These are phyloP conservation scores for Euzophera pinguis DNA, from an alignment of 2,888 invertebrate genomes.

Conservation along the genomic window DNA sequence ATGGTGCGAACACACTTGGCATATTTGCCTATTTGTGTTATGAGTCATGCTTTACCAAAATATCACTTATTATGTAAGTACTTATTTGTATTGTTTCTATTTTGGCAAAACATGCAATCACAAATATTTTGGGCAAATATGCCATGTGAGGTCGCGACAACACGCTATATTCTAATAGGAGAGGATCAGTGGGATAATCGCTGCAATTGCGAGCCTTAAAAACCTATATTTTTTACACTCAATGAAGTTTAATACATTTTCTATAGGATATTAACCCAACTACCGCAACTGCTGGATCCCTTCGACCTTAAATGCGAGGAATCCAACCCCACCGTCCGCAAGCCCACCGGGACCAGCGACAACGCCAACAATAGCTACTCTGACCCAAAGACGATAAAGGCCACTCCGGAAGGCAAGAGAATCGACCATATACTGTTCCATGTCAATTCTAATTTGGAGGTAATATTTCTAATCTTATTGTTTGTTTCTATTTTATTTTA, in stretches of 20 bases:
- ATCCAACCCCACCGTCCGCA: slow-evolving; percentile 32
- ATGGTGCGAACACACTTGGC: too few species aligned
- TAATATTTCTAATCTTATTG: slow-evolving; percentile 23
- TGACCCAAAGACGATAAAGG: slow-evolving; percentile 64
- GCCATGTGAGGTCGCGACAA: too few species aligned
- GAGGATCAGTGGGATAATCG: too few species aligned
- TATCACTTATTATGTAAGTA: too few species aligned
- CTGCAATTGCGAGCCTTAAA: too few species aligned
- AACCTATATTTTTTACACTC: too few species aligned
- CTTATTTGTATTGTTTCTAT: too few species aligned
- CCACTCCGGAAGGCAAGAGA: slow-evolving; percentile 87
- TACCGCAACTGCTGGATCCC: slow-evolving; percentile 57
- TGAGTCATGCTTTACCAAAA: too few species aligned
- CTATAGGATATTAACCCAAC: slow-evolving; percentile 69
- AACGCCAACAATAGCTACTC: slow-evolving; percentile 90
- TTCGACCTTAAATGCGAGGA: slow-evolving; percentile 37
- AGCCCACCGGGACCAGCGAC: slow-evolving; percentile 83
- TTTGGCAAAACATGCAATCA: too few species aligned
- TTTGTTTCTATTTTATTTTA: not conserved
- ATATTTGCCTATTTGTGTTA: too few species aligned
- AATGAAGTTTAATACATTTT: not conserved
- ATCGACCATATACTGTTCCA: slow-evolving; percentile 95
- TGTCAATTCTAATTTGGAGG: slow-evolving; percentile 48
- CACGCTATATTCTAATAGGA: too few species aligned
- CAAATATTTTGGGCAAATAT: too few species aligned